These are phyloP conservation scores for Napeogenes sylphis DNA, from an alignment of 2,888 invertebrate species.

Conservation along the genomic window DNA sequence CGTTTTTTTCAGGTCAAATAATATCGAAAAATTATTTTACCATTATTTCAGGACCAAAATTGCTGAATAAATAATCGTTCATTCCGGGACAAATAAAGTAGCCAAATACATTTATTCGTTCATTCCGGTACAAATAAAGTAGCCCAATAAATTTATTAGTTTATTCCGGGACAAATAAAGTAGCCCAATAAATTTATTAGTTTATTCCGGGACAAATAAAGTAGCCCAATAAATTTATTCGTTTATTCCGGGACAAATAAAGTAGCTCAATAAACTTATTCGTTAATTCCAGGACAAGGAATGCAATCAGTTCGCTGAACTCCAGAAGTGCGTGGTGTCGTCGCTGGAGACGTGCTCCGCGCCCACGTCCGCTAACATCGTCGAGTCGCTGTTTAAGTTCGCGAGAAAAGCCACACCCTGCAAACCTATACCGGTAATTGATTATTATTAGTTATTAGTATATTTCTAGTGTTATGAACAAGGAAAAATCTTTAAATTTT, in stretches of 20 bases:
- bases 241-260: constrained; percentile 23
- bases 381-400: constrained; percentile 86
- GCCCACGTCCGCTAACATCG: constrained; percentile 87
- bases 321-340: constrained; percentile 77
- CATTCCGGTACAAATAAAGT: too few relatives aligned
- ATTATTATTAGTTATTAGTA: too few relatives aligned
- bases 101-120: too few relatives aligned
- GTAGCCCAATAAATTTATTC: too few relatives aligned
- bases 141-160: background rate
- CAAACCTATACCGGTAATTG: constrained; percentile 38
- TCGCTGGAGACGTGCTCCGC: constrained; percentile 81
- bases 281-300: constrained; percentile 50
- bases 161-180: background rate
- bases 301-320: constrained; percentile 45
- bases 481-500: too few relatives aligned
- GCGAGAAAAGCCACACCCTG: constrained; percentile 84
- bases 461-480: too few relatives aligned
- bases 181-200: too few relatives aligned
- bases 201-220: too few relatives aligned
- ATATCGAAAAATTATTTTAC: background rate
- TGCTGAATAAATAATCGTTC: background rate
- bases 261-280: background rate
- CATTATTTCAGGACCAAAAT: too few relatives aligned
- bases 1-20: constrained; percentile 22
- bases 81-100: too few relatives aligned